Conservation (phyloP, 2,888 invertebrate genomes). For the Melitaea athalia region DNA sequence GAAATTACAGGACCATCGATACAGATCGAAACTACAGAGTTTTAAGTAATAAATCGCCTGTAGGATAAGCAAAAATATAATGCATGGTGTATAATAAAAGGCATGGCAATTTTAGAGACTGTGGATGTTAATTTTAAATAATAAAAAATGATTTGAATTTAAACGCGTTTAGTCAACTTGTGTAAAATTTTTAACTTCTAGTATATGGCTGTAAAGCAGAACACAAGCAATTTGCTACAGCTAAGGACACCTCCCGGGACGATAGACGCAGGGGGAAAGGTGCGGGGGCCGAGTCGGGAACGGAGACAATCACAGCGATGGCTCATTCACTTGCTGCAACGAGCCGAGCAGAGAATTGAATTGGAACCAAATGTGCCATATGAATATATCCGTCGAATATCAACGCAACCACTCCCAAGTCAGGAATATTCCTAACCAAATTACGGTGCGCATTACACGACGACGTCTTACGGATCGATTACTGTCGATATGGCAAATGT, state of each 20-base stretch:
- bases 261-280: slow-evolving; percentile 37
- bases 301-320: slow-evolving; percentile 72
- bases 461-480: slow-evolving; percentile 21
- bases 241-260: slow-evolving; percentile 40
- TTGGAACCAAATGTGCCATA: slow-evolving; percentile 80
- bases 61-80: no score
- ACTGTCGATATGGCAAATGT: slow-evolving; percentile 2
- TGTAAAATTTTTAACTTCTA: slow-evolving; percentile 13
- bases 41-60: no score
- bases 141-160: neutral
- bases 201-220: slow-evolving; percentile 19
- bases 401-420: slow-evolving; percentile 27
- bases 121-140: no score
- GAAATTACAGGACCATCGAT: no score
- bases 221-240: slow-evolving; percentile 27
- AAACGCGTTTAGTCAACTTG: neutral
- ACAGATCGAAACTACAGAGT: no score
- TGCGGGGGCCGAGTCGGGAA: slow-evolving; percentile 32
- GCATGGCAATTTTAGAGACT: no score
- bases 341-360: slow-evolving; percentile 78
- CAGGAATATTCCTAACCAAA: slow-evolving; percentile 21
- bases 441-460: slow-evolving; percentile 20
- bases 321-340: slow-evolving; percentile 76
- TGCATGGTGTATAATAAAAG: no score
- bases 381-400: slow-evolving; percentile 67